phyloP scores from a whole-genome alignment of 92 coral and sea anemone species.

The Isaurus tuberculatus region DNA sequence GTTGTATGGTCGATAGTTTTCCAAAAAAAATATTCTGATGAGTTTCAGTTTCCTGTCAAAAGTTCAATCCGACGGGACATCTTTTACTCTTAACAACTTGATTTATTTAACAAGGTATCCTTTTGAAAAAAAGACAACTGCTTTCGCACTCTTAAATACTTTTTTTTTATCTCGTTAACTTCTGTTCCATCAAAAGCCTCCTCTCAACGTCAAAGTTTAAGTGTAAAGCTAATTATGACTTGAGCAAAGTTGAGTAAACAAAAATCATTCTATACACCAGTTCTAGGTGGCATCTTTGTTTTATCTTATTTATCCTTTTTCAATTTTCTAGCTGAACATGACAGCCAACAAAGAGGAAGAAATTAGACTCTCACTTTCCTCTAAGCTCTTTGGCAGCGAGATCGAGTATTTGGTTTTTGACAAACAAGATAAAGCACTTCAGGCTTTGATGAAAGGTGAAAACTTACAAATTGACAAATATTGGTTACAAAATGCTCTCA shows the following conservation, averaged over 20 bases:
- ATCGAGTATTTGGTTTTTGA: conserved; percentile 55
- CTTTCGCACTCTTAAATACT: too few species aligned
- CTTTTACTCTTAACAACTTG: too few species aligned
- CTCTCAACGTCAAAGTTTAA: not conserved
- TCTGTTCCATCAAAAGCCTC: not conserved
- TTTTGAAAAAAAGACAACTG: not conserved
- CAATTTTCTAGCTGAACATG: conserved; percentile 38
- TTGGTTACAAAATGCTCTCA: conserved; percentile 62
- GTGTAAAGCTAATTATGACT: too few species aligned
- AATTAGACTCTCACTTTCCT: conserved; percentile 56
- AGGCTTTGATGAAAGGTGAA: conserved; percentile 51
- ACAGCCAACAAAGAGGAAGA: conserved; percentile 33
- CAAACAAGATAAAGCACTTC: conserved; percentile 36
- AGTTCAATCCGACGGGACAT: too few species aligned
- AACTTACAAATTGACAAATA: conserved; percentile 54
- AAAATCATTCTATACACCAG: too few species aligned
- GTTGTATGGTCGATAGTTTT: too few species aligned
- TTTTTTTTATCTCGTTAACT: not conserved
- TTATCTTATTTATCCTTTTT: too few species aligned
- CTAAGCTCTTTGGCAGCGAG: conserved; percentile 64
- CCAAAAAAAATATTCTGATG: too few species aligned
- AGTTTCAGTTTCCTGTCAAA: too few species aligned
- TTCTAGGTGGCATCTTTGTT: too few species aligned
- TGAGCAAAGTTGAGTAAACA: not conserved
- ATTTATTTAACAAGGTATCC: too few species aligned